Evolutionary conservation across 2,888 invertebrate genomes (phyloP).

Genomic region (Bimastos eiseni): DNA sequence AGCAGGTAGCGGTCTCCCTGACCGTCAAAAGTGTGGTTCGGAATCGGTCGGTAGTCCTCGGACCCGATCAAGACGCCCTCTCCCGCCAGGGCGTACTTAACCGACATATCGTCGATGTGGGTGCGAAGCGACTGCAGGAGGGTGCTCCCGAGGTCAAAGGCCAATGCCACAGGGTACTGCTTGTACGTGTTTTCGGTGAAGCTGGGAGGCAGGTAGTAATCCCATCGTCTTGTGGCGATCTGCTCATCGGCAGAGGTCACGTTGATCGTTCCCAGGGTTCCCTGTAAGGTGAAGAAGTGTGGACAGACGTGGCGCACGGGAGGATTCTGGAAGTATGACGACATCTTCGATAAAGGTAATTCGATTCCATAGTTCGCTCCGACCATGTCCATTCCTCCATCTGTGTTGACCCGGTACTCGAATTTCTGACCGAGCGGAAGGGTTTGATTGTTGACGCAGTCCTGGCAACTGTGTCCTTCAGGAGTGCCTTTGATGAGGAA

Average conservation of each 20-base stretch:
- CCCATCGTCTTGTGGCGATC: slow-evolving; percentile 7
- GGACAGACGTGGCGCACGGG: background rate
- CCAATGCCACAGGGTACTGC: background rate
- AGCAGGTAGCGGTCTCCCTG: background rate
- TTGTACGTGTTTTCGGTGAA: background rate
- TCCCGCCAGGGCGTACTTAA: background rate
- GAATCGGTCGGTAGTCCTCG: background rate
- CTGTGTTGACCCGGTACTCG: slow-evolving; percentile 24
- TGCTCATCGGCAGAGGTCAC: background rate
- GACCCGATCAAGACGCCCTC: slow-evolving; percentile 20
- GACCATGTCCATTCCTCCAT: background rate
- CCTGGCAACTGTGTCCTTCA: slow-evolving; percentile 16
- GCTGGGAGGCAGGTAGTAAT: slow-evolving; percentile 1
- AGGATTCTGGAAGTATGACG: background rate
- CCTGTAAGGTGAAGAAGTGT: background rate
- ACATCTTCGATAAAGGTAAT: slow-evolving; percentile 4
- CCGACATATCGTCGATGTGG: slow-evolving; percentile 13
- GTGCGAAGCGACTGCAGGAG: background rate
- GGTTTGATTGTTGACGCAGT: background rate
- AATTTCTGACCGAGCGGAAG: background rate
- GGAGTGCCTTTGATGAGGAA: slow-evolving; percentile 16
- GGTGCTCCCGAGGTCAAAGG: background rate
- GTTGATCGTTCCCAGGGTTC: background rate
- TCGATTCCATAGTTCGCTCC: slow-evolving; percentile 8
- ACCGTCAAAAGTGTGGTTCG: background rate